Evolutionary conservation across 37 sponge, comb jelly and placozoan genomes (phyloP).

Genomic region (Theonella swinhoei): DNA sequence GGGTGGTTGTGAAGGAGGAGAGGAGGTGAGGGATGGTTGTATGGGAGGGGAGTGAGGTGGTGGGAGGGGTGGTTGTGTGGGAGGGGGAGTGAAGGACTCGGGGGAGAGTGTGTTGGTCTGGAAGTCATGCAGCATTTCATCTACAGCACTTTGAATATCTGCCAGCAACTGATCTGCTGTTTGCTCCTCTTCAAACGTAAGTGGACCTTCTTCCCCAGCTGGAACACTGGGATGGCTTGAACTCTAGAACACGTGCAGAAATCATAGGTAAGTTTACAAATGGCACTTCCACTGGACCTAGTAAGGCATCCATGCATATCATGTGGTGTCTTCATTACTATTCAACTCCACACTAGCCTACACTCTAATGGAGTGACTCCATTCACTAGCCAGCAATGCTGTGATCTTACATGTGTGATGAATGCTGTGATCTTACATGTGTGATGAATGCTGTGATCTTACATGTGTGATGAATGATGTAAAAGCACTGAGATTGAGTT

Average conservation of each 20-base stretch:
- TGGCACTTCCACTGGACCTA: too few relatives aligned
- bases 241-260: too few relatives aligned
- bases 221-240: too few relatives aligned
- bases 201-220: slow-evolving; percentile 2
- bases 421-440: too few relatives aligned
- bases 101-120: slow-evolving; percentile 9
- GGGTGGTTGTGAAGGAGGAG: too few relatives aligned
- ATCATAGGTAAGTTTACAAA: too few relatives aligned
- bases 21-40: not conserved
- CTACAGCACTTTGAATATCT: slow-evolving; percentile 61
- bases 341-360: too few relatives aligned
- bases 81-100: not conserved
- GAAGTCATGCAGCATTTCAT: slow-evolving; percentile 53
- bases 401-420: too few relatives aligned
- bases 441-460: too few relatives aligned
- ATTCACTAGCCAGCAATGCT: too few relatives aligned
- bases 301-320: not conserved
- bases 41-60: not conserved
- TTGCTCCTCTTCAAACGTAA: slow-evolving; percentile 54
- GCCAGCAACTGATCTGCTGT: slow-evolving; percentile 62
- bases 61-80: not conserved
- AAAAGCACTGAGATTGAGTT: slow-evolving; percentile 74
- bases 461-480: too few relatives aligned
- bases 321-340: not conserved
- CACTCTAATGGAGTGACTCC: too few relatives aligned